Conservation (phyloP, 2,888 invertebrate genomes). For the Drosophila maculinotata region DNA sequence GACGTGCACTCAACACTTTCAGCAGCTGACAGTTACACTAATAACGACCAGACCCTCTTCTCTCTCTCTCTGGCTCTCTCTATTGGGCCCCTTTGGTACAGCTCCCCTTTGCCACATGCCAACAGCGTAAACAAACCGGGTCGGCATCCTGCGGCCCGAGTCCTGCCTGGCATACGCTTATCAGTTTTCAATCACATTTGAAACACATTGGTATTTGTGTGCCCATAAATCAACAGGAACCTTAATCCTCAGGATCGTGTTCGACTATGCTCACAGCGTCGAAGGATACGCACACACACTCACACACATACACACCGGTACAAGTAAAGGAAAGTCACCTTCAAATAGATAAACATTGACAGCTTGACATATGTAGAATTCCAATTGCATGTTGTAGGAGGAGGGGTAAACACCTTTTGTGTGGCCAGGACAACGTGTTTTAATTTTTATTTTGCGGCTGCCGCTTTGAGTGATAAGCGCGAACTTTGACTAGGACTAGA, state of each 20-base stretch:
- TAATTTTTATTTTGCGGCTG: conserved; percentile 61
- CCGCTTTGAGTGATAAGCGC: conserved; percentile 55
- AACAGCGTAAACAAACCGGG: conserved; percentile 46
- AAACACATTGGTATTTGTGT: conserved; percentile 72
- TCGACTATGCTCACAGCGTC: too few relatives aligned
- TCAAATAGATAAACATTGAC: conserved; percentile 78
- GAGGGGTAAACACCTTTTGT: conserved; percentile 4
- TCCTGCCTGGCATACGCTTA: conserved; percentile 58
- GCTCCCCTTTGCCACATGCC: conserved; percentile 26
- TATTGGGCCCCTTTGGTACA: too few relatives aligned
- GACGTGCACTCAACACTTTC: conserved; percentile 79
- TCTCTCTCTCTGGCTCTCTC: too few relatives aligned
- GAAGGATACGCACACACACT: conserved; percentile 8
- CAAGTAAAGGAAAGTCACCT: conserved; percentile 50
- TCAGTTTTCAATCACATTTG: conserved; percentile 80
- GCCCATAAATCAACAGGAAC: conserved; percentile 75
- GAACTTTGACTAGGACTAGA: conserved; percentile 25
- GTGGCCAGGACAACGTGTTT: conserved; percentile 39
- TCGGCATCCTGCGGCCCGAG: conserved; percentile 25
- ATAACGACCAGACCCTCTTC: conserved; percentile 62
- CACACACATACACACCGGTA: conserved; percentile 8
- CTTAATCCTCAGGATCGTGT: conserved; percentile 68
- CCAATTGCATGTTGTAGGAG: conserved; percentile 20
- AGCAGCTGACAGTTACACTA: conserved; percentile 77
- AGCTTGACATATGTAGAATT: conserved; percentile 76